Evolutionary conservation across 1,140 invertebrate species (phyloP).

Genomic region (Solenopsis invicta): DNA sequence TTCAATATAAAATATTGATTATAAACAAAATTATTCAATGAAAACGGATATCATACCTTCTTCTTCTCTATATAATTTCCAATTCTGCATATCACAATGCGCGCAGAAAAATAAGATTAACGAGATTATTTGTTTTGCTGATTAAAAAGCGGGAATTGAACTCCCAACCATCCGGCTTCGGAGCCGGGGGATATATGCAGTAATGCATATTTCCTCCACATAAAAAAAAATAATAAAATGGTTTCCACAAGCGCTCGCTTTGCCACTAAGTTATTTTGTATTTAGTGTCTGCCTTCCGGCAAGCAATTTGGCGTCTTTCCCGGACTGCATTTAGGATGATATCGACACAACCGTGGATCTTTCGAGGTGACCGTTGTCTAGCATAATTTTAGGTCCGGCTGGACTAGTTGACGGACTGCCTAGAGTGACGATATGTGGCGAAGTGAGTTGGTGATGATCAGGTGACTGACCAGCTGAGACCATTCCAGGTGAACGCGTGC

Average conservation of each 20-base stretch:
- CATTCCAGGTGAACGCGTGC: slow-evolving; percentile 80
- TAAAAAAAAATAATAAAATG: too few relatives aligned
- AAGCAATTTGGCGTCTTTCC: background rate
- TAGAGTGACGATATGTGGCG: slow-evolving; percentile 82
- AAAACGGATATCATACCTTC: too few relatives aligned
- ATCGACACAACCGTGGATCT: slow-evolving; percentile 83
- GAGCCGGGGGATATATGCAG: too few relatives aligned
- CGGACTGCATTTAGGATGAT: slow-evolving; percentile 77
- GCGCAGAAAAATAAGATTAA: background rate
- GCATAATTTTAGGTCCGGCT: slow-evolving; percentile 73
- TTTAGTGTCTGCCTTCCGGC: background rate
- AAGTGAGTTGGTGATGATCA: slow-evolving; percentile 81
- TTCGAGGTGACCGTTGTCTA: slow-evolving; percentile 80
- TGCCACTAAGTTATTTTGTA: background rate
- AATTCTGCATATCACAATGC: slow-evolving; percentile 41
- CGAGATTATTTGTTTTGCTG: background rate
- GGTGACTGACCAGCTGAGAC: slow-evolving; percentile 81
- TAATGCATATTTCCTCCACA: too few relatives aligned
- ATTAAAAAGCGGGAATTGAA: background rate
- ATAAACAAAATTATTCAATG: too few relatives aligned
- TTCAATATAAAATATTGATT: too few relatives aligned
- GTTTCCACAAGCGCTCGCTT: background rate
- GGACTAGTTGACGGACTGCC: slow-evolving; percentile 78
- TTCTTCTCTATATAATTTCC: slow-evolving; percentile 13
- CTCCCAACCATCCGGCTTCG: too few relatives aligned